These are phyloP conservation scores for Chelidonichthys spinosus DNA, from an alignment of 2,797 vertebrate species.

Conservation along the genomic window DNA sequence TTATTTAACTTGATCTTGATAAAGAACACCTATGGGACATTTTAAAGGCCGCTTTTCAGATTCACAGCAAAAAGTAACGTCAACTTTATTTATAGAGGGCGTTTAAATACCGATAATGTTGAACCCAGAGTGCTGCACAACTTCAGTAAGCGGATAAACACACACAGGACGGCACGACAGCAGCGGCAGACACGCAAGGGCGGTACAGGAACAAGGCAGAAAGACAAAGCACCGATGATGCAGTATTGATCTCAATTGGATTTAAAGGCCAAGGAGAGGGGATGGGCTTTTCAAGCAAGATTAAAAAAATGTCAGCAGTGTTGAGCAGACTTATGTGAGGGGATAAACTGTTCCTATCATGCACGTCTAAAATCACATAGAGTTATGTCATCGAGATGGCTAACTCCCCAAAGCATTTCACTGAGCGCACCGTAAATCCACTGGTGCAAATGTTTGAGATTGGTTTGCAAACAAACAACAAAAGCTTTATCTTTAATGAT, in stretches of 20 bases:
- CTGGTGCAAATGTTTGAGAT: slow-evolving; percentile 7
- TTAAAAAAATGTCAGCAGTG: slow-evolving; percentile 54
- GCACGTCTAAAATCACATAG: not conserved
- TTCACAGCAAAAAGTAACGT: slow-evolving; percentile 4
- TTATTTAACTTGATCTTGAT: slow-evolving; percentile 8
- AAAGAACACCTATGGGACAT: not conserved
- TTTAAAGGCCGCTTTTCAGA: slow-evolving; percentile 19
- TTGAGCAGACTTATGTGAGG: slow-evolving; percentile 24
- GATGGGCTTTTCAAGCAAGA: slow-evolving; percentile 43
- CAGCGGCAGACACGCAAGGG: slow-evolving; percentile 13
- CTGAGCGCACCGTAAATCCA: slow-evolving; percentile 10
- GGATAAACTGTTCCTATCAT: slow-evolving; percentile 29
- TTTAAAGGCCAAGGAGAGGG: slow-evolving; percentile 60
- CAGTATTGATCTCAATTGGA: slow-evolving; percentile 60
- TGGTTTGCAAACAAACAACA: not conserved
- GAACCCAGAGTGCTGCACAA: slow-evolving; percentile 8
- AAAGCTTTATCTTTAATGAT: too few relatives aligned
- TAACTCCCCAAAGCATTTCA: slow-evolving; percentile 1
- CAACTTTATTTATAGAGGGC: slow-evolving; percentile 16
- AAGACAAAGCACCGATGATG: slow-evolving; percentile 47
- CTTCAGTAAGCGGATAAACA: slow-evolving; percentile 14
- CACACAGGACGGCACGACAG: not conserved
- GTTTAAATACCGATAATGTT: slow-evolving; percentile 19
- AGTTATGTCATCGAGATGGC: not conserved
- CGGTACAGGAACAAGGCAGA: slow-evolving; percentile 19